Percentiles rank a stretch among this genome's conserved stretches.
Conservation (phyloP, 1,140 invertebrate genomes). For the Lepidurus apus region DNA sequence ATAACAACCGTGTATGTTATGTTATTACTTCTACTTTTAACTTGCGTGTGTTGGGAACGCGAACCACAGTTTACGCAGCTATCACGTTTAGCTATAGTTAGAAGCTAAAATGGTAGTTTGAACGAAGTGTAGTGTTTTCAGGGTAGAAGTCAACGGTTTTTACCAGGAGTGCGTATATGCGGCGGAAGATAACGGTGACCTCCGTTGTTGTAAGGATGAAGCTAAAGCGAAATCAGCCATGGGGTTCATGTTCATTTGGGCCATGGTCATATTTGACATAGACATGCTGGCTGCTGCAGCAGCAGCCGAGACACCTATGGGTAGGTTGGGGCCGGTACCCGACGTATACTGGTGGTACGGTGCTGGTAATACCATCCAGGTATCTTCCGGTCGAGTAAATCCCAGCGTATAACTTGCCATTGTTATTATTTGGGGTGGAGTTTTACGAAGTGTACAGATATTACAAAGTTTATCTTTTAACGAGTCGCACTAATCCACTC, state of each 20-base stretch:
- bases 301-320: constrained; percentile 23
- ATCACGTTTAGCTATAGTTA: neutral
- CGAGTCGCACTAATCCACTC: neutral
- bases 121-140: neutral
- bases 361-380: constrained; percentile 33
- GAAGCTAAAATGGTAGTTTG: neutral
- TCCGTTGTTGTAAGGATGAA: constrained; percentile 30
- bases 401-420: constrained; percentile 33
- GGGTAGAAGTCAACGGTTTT: constrained; percentile 10
- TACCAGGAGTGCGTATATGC: constrained; percentile 31
- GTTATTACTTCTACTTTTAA: no score
- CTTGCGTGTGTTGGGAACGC: no score
- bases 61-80: no score
- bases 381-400: constrained; percentile 28
- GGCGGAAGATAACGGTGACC: constrained; percentile 28
- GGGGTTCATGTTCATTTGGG: constrained; percentile 30
- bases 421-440: neutral
- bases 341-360: constrained; percentile 31
- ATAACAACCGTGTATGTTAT: no score
- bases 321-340: constrained; percentile 24
- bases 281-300: constrained; percentile 28
- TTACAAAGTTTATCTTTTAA: no score
- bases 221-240: constrained; percentile 32
- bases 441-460: no score
- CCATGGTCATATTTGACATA: constrained; percentile 26